A percentile compares a stretch with the other conserved stretches of the same genome.
Evolutionary conservation across 1,140 invertebrate species (phyloP).

Genomic region (Drosophila pectinifera): DNA sequence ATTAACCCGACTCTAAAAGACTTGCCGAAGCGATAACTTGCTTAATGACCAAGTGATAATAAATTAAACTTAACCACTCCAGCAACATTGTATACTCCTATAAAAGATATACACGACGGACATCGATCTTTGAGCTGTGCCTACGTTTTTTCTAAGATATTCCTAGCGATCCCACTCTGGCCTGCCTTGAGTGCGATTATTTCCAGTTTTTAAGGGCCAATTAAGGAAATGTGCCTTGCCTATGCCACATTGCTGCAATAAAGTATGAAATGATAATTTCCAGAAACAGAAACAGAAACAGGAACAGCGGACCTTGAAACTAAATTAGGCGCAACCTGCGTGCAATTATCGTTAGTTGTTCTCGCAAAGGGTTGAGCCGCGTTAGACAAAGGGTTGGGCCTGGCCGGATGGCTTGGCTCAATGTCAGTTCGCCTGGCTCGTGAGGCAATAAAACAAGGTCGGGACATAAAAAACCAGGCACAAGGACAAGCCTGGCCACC

Average conservation of each 20-base stretch:
- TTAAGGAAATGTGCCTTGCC: conserved; percentile 47
- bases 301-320: conserved; percentile 73
- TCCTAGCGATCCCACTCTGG: neutral
- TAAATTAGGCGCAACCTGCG: conserved; percentile 78
- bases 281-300: conserved; percentile 40
- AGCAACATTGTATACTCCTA: neutral
- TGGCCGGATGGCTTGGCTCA: conserved; percentile 47
- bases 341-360: conserved; percentile 80
- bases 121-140: conserved; percentile 4
- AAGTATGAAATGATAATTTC: conserved; percentile 72
- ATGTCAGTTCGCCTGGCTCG: conserved; percentile 55
- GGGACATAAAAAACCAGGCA: conserved; percentile 56
- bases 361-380: conserved; percentile 64
- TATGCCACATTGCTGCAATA: conserved; percentile 60
- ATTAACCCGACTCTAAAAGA: neutral
- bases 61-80: neutral
- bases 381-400: conserved; percentile 42
- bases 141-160: neutral
- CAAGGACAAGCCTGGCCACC: conserved; percentile 55
- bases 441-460: conserved; percentile 66
- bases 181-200: conserved; percentile 64
- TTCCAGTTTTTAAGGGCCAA: conserved; percentile 69
- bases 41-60: neutral
- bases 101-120: neutral
- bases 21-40: neutral